phyloP scores from a whole-genome alignment of 1,140 invertebrate species.

The Mercenaria mercenaria region DNA sequence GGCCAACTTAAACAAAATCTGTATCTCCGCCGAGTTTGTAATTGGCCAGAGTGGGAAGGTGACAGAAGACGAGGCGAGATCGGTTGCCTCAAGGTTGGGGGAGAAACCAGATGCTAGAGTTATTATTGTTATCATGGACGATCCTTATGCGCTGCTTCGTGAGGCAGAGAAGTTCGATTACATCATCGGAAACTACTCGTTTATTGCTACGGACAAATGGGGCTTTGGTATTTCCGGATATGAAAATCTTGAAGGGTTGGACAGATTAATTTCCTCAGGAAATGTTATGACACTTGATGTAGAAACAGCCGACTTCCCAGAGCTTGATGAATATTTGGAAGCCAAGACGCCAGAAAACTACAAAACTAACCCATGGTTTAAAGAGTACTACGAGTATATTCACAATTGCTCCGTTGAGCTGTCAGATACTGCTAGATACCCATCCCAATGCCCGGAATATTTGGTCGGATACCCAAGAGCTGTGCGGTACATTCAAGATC shows the following conservation, averaged over 20 bases:
- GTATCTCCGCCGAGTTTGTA: constrained; percentile 78
- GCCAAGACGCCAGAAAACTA: constrained; percentile 83
- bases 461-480: constrained; percentile 74
- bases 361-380: constrained; percentile 86
- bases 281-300: constrained; percentile 85
- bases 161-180: constrained; percentile 86
- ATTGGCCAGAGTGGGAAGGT: constrained; percentile 76
- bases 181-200: constrained; percentile 87
- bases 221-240: constrained; percentile 84
- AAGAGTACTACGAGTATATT: constrained; percentile 86
- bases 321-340: constrained; percentile 84
- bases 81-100: constrained; percentile 72
- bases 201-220: constrained; percentile 93
- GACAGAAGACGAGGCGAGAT: constrained; percentile 68
- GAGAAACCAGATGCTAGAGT: constrained; percentile 88
- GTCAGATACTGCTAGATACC: constrained; percentile 25
- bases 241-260: constrained; percentile 89
- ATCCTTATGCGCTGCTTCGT: constrained; percentile 90
- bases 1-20: constrained; percentile 80
- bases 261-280: constrained; percentile 85
- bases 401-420: constrained; percentile 82
- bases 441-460: constrained; percentile 44
- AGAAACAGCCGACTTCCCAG: constrained; percentile 85
- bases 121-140: constrained; percentile 91
- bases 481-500: constrained; percentile 81